Evolutionary conservation across 2,113 vertebrate species (phyloP), one percentile per base, ranked within the genome.

Genomic region (Deroptyus accipitrinus): DNA sequence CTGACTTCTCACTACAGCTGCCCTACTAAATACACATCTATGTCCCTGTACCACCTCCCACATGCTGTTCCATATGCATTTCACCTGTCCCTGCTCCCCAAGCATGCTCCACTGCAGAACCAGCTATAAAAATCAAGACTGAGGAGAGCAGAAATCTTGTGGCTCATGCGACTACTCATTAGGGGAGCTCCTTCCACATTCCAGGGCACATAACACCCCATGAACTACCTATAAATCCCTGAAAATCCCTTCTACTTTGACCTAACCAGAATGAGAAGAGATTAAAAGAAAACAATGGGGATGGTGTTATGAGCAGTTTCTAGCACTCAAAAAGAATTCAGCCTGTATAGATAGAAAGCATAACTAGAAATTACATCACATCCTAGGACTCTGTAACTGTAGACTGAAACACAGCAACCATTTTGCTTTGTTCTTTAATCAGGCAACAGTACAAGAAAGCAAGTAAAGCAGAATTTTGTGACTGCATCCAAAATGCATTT

Each of bases 1-100:
- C 30, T 27, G 17, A 33, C 57, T 72, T 72, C 70, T 72, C 42
- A 37, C 27, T 31, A 16, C 37, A 75, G 28, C 14, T 81, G 20
- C 16, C 44, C 66, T 41, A 57, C 18, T 63, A 75, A 63, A n/a
- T 0, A 0, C 61, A 24, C 62, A 12, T 8, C n/a, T 44, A 48
- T 16, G 7, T 59, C 17, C 13, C 14, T 18, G 20, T 33, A 8
- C 7, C 28, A 10, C 11, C 13, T 73, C n/a, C 42, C 42, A 75
- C 66, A 22, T 17, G 28, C 37, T 72, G 35, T 5, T 59, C 31
- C 6, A 33, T 5, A 13, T 4, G 5, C 18, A 11, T 1, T 5
- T 23, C 44, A 66, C 37, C 7, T 42, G n/a, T 31, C 33, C 52
- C 72, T 69, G 48, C 20, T 88, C 48, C 20, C 42, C 54, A 69